These are phyloP conservation scores for Clarias laeviceps DNA, from an alignment of 2,797 vertebrate species.

Conservation along the genomic window DNA sequence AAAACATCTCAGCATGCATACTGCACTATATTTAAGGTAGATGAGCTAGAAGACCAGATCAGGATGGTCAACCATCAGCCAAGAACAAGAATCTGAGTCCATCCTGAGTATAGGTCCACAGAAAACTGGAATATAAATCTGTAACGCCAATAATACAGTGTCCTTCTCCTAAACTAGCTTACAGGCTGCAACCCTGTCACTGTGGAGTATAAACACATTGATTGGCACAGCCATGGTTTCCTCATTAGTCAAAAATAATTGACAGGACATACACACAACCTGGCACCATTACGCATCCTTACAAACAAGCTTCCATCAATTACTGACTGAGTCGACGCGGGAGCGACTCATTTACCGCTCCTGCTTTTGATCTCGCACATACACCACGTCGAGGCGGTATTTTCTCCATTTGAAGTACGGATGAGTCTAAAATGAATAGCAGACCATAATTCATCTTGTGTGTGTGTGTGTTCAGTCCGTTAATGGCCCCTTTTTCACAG, in stretches of 20 bases:
- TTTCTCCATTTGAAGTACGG: constrained; percentile 52
- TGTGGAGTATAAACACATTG: constrained; percentile 35
- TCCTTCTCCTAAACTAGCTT: background rate
- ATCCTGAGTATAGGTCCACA: background rate
- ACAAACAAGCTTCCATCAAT: constrained; percentile 49
- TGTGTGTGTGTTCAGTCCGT: constrained; percentile 19
- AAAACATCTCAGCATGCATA: background rate
- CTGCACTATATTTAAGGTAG: background rate
- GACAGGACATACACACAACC: constrained; percentile 45
- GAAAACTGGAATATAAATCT: background rate
- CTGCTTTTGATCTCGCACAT: constrained; percentile 41
- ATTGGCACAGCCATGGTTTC: constrained; percentile 37
- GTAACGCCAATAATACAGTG: background rate
- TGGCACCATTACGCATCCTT: constrained; percentile 32
- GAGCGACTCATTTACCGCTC: constrained; percentile 45
- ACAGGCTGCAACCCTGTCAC: background rate
- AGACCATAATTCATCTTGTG: constrained; percentile 45
- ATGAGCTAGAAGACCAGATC: background rate
- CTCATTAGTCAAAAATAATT: constrained; percentile 55
- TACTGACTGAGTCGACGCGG: constrained; percentile 39
- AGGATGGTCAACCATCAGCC: background rate
- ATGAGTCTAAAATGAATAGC: constrained; percentile 46
- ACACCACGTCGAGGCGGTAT: constrained; percentile 18
- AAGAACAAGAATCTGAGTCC: background rate
- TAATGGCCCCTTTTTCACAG: constrained; percentile 49